phyloP scores from a whole-genome alignment of 2,113 vertebrate genomes.

The Echinops telfairi region DNA sequence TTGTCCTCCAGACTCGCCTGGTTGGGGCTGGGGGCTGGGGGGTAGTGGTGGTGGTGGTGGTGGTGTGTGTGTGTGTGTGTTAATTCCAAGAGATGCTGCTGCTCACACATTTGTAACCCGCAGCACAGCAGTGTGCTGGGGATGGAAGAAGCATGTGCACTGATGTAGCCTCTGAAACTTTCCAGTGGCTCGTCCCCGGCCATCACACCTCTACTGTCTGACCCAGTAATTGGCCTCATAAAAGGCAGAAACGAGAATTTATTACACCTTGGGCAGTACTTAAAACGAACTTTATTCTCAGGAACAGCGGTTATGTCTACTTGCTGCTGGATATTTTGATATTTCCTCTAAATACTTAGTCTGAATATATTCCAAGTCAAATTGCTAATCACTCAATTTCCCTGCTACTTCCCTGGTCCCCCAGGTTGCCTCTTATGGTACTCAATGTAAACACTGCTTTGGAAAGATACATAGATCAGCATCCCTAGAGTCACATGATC shows the following conservation, averaged over 20 bases:
- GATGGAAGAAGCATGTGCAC: slow-evolving; percentile 62
- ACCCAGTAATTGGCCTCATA: slow-evolving; percentile 86
- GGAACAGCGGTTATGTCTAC: slow-evolving; percentile 85
- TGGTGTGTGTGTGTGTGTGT: slow-evolving; percentile 35
- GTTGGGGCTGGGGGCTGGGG: too few species aligned
- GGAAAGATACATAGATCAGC: slow-evolving; percentile 77
- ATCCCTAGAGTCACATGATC: slow-evolving; percentile 72
- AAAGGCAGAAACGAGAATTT: slow-evolving; percentile 88
- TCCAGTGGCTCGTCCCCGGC: slow-evolving; percentile 39
- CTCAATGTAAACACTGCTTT: slow-evolving; percentile 81
- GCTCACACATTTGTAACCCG: slow-evolving; percentile 78
- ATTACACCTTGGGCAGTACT: slow-evolving; percentile 87
- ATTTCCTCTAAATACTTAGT: slow-evolving; percentile 85
- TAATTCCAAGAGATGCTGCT: slow-evolving; percentile 65
- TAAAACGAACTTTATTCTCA: slow-evolving; percentile 89
- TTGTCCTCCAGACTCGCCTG: not conserved
- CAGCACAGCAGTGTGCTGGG: slow-evolving; percentile 70
- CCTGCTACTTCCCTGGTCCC: slow-evolving; percentile 70
- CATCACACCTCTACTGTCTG: not conserved
- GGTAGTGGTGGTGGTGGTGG: slow-evolving; percentile 72
- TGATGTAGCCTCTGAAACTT: slow-evolving; percentile 66
- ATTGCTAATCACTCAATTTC: slow-evolving; percentile 79
- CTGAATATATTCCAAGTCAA: slow-evolving; percentile 86
- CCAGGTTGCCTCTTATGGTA: slow-evolving; percentile 69
- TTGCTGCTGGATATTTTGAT: slow-evolving; percentile 84